Conservation (phyloP, 2,888 invertebrate species). For the Balanococcus diminutus region DNA sequence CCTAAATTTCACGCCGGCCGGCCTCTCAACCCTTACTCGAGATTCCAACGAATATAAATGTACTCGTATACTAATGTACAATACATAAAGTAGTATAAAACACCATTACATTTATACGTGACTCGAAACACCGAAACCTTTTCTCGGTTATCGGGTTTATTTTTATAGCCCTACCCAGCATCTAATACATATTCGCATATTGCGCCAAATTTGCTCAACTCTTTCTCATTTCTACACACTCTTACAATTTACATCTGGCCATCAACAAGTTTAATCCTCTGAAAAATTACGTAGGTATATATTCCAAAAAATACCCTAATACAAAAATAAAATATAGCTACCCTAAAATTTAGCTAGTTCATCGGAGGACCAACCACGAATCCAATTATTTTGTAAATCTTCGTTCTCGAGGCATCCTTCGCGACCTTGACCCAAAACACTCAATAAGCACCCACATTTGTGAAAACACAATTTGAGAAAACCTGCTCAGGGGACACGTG, state of each 20-base stretch:
- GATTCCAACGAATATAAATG: not conserved
- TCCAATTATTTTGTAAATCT: not conserved
- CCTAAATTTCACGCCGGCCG: not conserved
- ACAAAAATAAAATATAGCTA: no score
- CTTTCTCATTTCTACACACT: not conserved
- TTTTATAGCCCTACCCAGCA: not conserved
- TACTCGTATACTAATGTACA: not conserved
- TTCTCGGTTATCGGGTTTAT: not conserved
- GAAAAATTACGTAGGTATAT: not conserved
- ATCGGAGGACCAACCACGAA: not conserved
- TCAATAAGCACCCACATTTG: not conserved
- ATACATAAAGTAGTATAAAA: not conserved
- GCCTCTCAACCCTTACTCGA: not conserved
- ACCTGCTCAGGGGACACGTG: not conserved
- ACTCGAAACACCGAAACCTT: not conserved
- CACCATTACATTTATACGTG: conserved; percentile 1
- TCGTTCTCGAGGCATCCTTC: not conserved
- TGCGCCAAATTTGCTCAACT: not conserved
- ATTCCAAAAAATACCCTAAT: no score
- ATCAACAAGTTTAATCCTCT: not conserved
- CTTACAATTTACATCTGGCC: not conserved
- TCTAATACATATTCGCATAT: not conserved
- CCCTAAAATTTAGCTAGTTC: no score
- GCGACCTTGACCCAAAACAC: no score
- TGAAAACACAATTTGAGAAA: not conserved